Conservation (phyloP, 1,140 invertebrate species). For the Drosophila elegans region DNA sequence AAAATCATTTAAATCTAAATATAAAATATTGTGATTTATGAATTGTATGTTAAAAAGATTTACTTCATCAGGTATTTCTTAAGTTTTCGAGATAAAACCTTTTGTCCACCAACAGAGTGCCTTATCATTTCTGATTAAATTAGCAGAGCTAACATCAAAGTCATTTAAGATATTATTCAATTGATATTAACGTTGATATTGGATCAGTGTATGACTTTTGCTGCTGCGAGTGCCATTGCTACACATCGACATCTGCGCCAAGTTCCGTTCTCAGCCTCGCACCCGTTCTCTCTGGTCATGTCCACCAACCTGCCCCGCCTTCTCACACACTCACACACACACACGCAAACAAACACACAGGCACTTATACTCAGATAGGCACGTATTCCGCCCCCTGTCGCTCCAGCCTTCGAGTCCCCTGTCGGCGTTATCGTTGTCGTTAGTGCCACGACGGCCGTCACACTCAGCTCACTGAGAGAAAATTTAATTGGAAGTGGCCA, state of each 20-base stretch:
- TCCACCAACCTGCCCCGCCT: conserved; percentile 4
- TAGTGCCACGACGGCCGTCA: conserved; percentile 68
- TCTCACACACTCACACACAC: background rate
- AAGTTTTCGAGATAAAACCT: too few relatives aligned
- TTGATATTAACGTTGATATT: background rate
- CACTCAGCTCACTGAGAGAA: conserved; percentile 20
- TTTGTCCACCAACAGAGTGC: too few relatives aligned
- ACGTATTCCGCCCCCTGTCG: conserved; percentile 16
- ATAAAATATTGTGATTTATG: too few relatives aligned
- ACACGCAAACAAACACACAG: conserved; percentile 2
- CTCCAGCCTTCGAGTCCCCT: conserved; percentile 4
- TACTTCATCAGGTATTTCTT: too few relatives aligned
- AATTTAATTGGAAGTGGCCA: background rate
- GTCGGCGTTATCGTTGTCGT: conserved; percentile 63
- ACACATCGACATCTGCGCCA: conserved; percentile 72
- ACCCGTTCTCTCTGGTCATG: conserved; percentile 40
- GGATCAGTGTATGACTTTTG: conserved; percentile 51
- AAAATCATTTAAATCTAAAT: too few relatives aligned
- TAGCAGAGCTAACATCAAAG: background rate
- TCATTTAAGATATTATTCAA: background rate
- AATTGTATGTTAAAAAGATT: too few relatives aligned
- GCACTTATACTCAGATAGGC: conserved; percentile 25
- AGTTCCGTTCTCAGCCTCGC: conserved; percentile 52
- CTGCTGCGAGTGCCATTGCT: conserved; percentile 50
- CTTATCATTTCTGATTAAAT: background rate